These are phyloP conservation scores for Tridacna gigas DNA, from an alignment of 2,888 invertebrate species.

Conservation along the genomic window DNA sequence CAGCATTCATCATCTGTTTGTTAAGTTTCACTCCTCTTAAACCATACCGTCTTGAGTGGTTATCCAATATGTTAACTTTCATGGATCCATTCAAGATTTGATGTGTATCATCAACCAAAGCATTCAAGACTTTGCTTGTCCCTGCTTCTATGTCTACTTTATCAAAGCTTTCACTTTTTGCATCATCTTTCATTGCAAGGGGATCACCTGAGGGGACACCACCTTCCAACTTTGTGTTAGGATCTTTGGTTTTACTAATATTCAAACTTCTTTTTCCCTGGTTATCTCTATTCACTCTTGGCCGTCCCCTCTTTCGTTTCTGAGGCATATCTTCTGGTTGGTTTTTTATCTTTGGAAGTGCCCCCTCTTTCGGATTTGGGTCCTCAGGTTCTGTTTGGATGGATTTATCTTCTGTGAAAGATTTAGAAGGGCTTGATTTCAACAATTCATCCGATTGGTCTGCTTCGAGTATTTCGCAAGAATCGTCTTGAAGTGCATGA, in stretches of 20 bases:
- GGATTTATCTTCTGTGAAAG: neutral
- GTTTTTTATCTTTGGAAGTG: no score
- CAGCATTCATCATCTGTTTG: conserved; percentile 66
- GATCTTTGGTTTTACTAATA: neutral
- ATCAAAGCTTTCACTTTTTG: neutral
- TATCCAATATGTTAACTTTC: no score
- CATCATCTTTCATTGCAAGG: neutral
- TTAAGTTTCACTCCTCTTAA: conserved; percentile 71
- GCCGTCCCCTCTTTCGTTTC: conserved; percentile 17
- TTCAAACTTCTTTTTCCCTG: neutral
- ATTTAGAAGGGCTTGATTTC: no score
- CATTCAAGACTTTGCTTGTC: neutral
- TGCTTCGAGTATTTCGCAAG: no score
- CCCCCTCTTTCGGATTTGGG: no score
- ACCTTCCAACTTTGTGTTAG: neutral
- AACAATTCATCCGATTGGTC: no score
- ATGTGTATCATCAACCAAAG: neutral
- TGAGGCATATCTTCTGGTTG: neutral
- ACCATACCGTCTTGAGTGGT: conserved; percentile 50
- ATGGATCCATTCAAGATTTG: neutral
- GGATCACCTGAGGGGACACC: neutral
- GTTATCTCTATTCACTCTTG: neutral
- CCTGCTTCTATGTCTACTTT: neutral
- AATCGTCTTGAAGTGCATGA: no score
- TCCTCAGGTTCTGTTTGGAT: neutral